These are phyloP conservation scores for Bilobella aurantiaca DNA, from an alignment of 1,140 invertebrate species.

Conservation along the genomic window DNA sequence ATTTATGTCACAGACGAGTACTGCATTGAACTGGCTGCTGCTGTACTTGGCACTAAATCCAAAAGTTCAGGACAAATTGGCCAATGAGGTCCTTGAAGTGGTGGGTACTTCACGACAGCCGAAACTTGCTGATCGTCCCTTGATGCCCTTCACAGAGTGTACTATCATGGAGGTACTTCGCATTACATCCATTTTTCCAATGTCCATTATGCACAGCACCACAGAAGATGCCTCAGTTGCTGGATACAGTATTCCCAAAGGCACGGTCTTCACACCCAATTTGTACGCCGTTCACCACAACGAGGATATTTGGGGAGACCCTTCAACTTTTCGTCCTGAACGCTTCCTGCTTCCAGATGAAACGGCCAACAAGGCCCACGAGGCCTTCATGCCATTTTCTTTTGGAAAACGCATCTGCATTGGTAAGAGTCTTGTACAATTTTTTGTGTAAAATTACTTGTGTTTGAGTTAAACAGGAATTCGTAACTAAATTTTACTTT, in stretches of 20 bases:
- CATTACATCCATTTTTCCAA: slow-evolving; percentile 11
- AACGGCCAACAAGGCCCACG: not conserved
- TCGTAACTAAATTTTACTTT: no score
- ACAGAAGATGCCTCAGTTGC: not conserved
- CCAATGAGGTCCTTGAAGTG: not conserved
- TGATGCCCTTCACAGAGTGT: slow-evolving; percentile 20
- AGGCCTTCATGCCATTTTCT: not conserved
- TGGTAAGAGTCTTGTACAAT: no score
- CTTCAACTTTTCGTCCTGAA: slow-evolving; percentile 41
- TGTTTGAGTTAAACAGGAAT: no score
- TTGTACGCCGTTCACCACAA: slow-evolving; percentile 41
- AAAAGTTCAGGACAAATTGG: not conserved
- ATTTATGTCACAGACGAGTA: not conserved
- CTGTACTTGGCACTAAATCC: not conserved
- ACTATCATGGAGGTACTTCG: slow-evolving; percentile 17
- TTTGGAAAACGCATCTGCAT: not conserved
- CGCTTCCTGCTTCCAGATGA: slow-evolving; percentile 38
- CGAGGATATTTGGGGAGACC: slow-evolving; percentile 39
- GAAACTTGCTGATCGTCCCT: not conserved
- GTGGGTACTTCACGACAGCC: not conserved
- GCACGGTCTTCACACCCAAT: slow-evolving; percentile 39
- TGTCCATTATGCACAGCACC: not conserved
- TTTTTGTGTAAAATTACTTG: no score
- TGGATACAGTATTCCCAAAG: slow-evolving; percentile 39
- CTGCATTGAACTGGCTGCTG: not conserved